Conservation (phyloP, 2,797 vertebrate species). For the Spatula versicolor region DNA sequence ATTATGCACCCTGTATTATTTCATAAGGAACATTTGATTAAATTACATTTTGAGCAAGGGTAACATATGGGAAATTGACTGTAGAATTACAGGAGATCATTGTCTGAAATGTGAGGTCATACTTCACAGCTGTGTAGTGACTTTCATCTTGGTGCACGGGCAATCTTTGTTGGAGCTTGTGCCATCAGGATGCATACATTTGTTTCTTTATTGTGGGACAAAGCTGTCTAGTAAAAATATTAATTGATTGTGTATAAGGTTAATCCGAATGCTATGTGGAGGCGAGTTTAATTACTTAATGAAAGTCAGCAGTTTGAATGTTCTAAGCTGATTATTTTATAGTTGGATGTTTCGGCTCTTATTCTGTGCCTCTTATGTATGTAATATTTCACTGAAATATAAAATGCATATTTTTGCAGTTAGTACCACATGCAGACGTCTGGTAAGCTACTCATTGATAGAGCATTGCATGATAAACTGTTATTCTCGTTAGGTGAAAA, state of each 20-base stretch:
- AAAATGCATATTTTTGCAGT: not conserved
- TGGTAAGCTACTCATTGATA: not conserved
- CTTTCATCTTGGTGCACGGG: not conserved
- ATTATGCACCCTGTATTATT: not conserved
- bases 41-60: not conserved
- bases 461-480: not conserved
- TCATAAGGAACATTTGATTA: constrained; percentile 20
- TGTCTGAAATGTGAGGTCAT: not conserved
- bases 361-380: not conserved
- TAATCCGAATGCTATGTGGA: constrained; percentile 7
- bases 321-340: not conserved
- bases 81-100: not conserved
- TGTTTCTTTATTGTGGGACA: not conserved
- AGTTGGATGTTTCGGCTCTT: not conserved
- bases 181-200: not conserved
- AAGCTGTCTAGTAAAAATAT: not conserved
- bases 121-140: not conserved
- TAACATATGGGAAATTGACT: not conserved
- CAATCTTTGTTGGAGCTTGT: not conserved
- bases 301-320: constrained; percentile 27
- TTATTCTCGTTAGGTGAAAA: not conserved
- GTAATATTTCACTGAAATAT: not conserved
- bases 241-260: not conserved
- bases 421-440: not conserved
- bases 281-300: constrained; percentile 6